Evolutionary conservation across 2,113 vertebrate species (phyloP).

Genomic region (Oreocharis arfaki): DNA sequence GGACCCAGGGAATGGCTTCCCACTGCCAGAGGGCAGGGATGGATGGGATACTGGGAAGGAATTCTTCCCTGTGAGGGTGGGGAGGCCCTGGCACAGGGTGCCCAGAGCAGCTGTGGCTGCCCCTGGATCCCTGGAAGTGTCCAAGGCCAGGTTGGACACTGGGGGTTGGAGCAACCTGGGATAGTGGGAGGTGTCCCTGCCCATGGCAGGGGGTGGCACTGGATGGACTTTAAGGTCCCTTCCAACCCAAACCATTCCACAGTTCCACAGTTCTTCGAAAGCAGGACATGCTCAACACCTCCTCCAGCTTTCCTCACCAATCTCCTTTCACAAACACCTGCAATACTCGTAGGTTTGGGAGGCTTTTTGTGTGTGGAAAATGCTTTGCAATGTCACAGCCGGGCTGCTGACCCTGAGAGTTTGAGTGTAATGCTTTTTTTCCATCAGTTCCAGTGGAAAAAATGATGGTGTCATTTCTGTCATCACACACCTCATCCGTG

Average conservation of each 20-base stretch:
- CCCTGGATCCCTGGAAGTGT: not conserved
- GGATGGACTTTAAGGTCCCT: not conserved
- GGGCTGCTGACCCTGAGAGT: not conserved
- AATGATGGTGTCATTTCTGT: not conserved
- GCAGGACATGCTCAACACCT: not conserved
- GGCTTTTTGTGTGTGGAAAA: not conserved
- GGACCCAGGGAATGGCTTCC: not conserved
- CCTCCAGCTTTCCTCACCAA: not conserved
- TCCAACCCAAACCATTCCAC: not conserved
- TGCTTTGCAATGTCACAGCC: not conserved
- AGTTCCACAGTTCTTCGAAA: not conserved
- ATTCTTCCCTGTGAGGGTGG: not conserved
- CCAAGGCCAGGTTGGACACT: not conserved
- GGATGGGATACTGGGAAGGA: not conserved
- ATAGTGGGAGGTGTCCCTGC: rapidly evolving
- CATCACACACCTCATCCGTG: not conserved
- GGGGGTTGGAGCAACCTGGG: not conserved
- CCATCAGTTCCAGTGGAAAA: not conserved
- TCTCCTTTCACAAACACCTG: not conserved
- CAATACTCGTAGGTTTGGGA: not conserved
- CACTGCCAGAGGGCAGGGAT: not conserved
- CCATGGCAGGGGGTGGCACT: not conserved
- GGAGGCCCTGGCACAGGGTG: rapidly evolving
- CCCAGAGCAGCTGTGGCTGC: not conserved
- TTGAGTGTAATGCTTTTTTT: not conserved